These are phyloP conservation scores for Porites australiensis DNA, from an alignment of 64 coral and sea anemone species.

Conservation along the genomic window DNA sequence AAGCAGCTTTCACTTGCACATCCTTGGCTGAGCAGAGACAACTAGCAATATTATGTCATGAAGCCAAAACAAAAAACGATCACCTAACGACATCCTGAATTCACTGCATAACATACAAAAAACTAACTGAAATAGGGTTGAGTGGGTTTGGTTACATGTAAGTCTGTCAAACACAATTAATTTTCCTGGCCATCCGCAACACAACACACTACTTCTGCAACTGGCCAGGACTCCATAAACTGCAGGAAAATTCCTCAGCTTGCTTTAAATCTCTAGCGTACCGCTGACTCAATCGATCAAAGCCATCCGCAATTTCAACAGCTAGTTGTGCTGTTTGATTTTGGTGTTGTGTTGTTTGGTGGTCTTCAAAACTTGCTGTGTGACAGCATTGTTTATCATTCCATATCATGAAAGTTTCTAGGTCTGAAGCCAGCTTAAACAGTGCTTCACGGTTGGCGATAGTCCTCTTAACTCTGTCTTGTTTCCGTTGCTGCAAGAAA, in stretches of 20 bases:
- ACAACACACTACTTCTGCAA: not conserved
- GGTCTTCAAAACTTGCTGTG: conserved; percentile 11
- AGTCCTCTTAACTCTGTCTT: conserved; percentile 62
- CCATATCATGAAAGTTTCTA: conserved; percentile 79
- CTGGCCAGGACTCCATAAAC: not conserved
- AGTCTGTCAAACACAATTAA: not conserved
- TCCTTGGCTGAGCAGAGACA: too few species aligned
- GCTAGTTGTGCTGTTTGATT: conserved; percentile 76
- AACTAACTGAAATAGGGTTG: too few species aligned
- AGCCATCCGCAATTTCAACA: conserved; percentile 94
- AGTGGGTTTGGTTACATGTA: not conserved
- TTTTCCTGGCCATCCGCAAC: too few species aligned
- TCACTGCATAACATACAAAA: too few species aligned
- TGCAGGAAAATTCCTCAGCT: conserved; percentile 77
- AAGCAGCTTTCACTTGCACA: too few species aligned
- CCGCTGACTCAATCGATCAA: conserved; percentile 82
- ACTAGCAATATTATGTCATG: too few species aligned
- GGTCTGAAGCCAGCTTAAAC: conserved; percentile 65
- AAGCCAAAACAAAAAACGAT: too few species aligned
- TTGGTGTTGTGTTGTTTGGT: not conserved
- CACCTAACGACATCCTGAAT: too few species aligned
- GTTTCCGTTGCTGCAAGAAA: conserved; percentile 60
- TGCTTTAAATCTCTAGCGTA: conserved; percentile 81
- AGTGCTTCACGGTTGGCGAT: conserved; percentile 84
- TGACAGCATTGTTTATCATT: conserved; percentile 13